Conservation (phyloP, 2,113 vertebrate genomes). For the Pelusios castaneus region DNA sequence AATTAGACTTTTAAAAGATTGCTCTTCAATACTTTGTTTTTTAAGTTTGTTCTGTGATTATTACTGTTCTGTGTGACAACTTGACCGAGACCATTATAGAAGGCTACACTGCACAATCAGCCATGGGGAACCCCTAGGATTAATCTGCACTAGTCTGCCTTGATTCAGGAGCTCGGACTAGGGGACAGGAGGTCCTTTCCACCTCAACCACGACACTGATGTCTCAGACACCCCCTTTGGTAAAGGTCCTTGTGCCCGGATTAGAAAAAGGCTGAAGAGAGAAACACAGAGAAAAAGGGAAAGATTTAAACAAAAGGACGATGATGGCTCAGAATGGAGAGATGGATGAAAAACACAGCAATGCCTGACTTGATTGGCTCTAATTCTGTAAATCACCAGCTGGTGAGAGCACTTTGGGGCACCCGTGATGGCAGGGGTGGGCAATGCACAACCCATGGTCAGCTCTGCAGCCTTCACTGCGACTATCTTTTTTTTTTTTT, state of each 20-base stretch:
- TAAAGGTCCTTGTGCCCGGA: background rate
- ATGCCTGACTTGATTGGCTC: background rate
- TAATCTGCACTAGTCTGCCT: background rate
- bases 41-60: background rate
- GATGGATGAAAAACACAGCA: background rate
- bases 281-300: background rate
- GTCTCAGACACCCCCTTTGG: background rate
- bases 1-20: background rate
- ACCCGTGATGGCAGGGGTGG: background rate
- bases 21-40: background rate
- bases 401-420: background rate
- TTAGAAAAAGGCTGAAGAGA: background rate
- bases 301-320: background rate
- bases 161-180: background rate
- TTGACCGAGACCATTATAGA: background rate
- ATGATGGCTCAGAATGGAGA: background rate
- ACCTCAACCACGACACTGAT: rapidly evolving
- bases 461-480: rapidly evolving
- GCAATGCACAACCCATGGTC: background rate
- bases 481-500: background rate
- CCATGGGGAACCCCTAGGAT: rapidly evolving
- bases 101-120: background rate
- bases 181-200: background rate
- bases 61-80: rapidly evolving
- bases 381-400: background rate